These are phyloP conservation scores for Perccottus glenii DNA, from an alignment of 2,113 vertebrate genomes.

Conservation along the genomic window DNA sequence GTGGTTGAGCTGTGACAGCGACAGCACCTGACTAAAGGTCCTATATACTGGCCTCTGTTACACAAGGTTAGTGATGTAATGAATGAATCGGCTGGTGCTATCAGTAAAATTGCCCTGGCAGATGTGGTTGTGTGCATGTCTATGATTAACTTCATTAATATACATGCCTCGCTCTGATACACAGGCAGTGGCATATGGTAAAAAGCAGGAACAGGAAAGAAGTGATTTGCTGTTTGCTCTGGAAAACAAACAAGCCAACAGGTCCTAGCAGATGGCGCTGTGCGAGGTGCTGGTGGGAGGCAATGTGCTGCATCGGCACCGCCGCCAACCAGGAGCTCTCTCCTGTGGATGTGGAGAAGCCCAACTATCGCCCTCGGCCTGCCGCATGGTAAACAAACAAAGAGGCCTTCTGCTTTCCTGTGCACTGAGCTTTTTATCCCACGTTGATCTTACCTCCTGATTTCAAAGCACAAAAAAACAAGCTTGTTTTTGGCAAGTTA, in stretches of 20 bases:
- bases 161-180: constrained; percentile 93
- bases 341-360: constrained; percentile 72
- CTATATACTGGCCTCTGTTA: constrained; percentile 1
- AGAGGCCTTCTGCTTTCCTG: constrained; percentile 73
- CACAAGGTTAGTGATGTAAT: constrained; percentile 40
- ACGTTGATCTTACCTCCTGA: constrained; percentile 63
- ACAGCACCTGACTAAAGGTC: background rate
- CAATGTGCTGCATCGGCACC: constrained; percentile 67
- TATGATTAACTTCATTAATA: constrained; percentile 98
- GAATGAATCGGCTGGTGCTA: constrained; percentile 56
- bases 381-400: constrained; percentile 77
- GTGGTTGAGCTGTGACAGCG: background rate
- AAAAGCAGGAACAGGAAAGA: constrained; percentile 94
- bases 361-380: constrained; percentile 75
- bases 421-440: constrained; percentile 73
- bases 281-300: constrained; percentile 85
- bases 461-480: constrained; percentile 68
- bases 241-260: constrained; percentile 99
- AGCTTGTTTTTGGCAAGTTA: constrained; percentile 67
- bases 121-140: constrained; percentile 69
- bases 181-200: constrained; percentile 95
- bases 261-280: constrained; percentile 96
- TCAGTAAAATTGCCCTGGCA: constrained; percentile 67
- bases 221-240: constrained; percentile 98
- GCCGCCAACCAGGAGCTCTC: constrained; percentile 72